A percentile compares a stretch with the other conserved stretches of the same genome.
phyloP scores from a whole-genome alignment of 2,888 invertebrate species.

The Prostheceraeus crozeri region DNA sequence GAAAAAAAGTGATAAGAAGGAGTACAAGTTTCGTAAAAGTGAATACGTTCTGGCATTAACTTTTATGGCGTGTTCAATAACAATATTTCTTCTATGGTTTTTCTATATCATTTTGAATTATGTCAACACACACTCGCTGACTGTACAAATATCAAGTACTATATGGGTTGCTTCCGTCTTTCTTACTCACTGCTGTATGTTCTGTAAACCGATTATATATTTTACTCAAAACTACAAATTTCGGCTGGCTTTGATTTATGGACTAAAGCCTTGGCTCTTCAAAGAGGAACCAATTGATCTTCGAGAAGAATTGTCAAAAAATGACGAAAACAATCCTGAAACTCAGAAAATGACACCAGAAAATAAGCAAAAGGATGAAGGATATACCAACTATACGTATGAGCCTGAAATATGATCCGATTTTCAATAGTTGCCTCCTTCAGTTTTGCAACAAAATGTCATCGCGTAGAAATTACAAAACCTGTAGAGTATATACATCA shows the following conservation, averaged over 20 bases:
- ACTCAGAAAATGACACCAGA: too few relatives aligned
- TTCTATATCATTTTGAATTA: background rate
- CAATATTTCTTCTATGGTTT: background rate
- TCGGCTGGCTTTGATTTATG: slow-evolving; percentile 13
- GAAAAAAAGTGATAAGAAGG: slow-evolving; percentile 1
- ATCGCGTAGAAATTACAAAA: too few relatives aligned
- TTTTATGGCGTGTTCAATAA: background rate
- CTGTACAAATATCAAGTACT: background rate
- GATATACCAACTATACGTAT: too few relatives aligned
- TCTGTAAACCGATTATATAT: background rate
- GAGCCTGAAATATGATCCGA: too few relatives aligned
- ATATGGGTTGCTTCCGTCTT: background rate
- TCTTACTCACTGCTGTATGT: background rate
- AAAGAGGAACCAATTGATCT: too few relatives aligned
- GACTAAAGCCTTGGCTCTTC: too few relatives aligned
- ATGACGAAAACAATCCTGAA: too few relatives aligned
- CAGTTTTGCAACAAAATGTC: too few relatives aligned
- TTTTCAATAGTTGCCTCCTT: too few relatives aligned
- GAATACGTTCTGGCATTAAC: slow-evolving; percentile 9
- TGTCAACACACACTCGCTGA: background rate
- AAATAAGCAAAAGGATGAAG: too few relatives aligned
- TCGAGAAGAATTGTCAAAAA: too few relatives aligned
- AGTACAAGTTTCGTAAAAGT: slow-evolving; percentile 12
- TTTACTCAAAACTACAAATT: slow-evolving; percentile 24
- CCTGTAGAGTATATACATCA: too few relatives aligned